These are phyloP conservation scores for Diadegma fenestrale DNA, from an alignment of 2,888 invertebrate species.

Conservation along the genomic window DNA sequence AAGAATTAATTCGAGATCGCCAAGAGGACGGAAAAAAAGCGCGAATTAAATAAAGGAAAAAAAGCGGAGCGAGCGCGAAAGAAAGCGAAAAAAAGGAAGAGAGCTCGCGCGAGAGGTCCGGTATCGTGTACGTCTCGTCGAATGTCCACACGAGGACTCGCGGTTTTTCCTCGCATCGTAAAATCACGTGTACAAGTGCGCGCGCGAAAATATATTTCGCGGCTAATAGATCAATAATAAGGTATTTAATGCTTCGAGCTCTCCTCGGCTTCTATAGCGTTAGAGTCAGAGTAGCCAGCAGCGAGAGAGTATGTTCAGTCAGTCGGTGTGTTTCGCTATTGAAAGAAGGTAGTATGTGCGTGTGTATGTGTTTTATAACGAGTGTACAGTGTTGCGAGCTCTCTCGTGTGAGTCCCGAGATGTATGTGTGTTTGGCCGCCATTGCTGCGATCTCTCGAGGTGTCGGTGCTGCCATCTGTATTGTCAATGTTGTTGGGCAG, in stretches of 20 bases:
- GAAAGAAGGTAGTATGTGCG: conserved; percentile 33
- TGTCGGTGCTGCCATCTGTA: conserved; percentile 91
- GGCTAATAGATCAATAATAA: conserved; percentile 84
- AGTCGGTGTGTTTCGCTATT: conserved; percentile 26
- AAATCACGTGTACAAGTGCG: conserved; percentile 77
- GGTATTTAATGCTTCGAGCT: conserved; percentile 81
- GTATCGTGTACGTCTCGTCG: conserved; percentile 22
- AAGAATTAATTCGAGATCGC: conserved; percentile 12
- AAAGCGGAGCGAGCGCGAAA: neutral
- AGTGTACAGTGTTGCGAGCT: conserved; percentile 20
- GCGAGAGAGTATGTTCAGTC: conserved; percentile 68
- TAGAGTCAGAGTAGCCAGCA: conserved; percentile 48
- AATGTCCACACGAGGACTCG: conserved; percentile 52
- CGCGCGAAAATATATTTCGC: conserved; percentile 80
- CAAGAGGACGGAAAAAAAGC: conserved; percentile 4
- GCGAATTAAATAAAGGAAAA: conserved; percentile 35
- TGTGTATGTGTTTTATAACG: conserved; percentile 30
- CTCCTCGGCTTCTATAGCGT: conserved; percentile 63
- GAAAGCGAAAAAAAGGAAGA: conserved; percentile 11
- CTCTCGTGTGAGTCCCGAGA: conserved; percentile 74
- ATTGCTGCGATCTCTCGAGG: conserved; percentile 82
- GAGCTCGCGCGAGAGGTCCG: neutral
- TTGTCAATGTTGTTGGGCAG: conserved; percentile 91
- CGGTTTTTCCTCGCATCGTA: conserved; percentile 45
- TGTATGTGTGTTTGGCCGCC: conserved; percentile 75